phyloP scores from a whole-genome alignment of 2,113 vertebrate species.

The Nansenia antarctica region DNA sequence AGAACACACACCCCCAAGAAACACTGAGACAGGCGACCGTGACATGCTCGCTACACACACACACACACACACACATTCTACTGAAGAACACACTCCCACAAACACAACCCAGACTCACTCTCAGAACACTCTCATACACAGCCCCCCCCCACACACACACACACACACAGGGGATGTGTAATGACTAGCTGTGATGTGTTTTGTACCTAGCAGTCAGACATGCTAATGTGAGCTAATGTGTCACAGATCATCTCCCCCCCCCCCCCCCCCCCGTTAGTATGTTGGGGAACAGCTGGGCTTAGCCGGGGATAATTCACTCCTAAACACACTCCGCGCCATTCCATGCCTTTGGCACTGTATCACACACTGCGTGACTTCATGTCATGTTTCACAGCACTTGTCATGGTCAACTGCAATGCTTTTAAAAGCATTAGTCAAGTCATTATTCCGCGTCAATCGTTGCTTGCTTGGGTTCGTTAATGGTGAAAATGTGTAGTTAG shows the following conservation, averaged over 20 bases:
- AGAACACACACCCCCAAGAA: not conserved
- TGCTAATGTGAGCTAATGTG: constrained; percentile 21
- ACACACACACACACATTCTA: not conserved
- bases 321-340: no score
- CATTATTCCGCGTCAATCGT: not conserved
- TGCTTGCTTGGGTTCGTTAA: not conserved
- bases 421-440: not conserved
- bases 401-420: not conserved
- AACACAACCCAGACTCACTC: no score
- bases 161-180: not conserved
- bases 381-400: not conserved
- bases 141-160: no score
- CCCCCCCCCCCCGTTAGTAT: constrained; percentile 1
- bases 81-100: no score
- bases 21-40: not conserved
- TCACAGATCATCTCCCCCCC: constrained; percentile 1
- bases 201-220: constrained; percentile 32
- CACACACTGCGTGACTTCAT: not conserved
- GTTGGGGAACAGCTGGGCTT: not conserved
- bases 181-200: constrained; percentile 8
- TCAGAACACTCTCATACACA: not conserved
- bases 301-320: constrained; percentile 15
- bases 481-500: not conserved
- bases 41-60: not conserved
- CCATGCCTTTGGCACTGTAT: no score